These are phyloP conservation scores for Ariopsis seemanni DNA, from an alignment of 2,113 vertebrate genomes.

Conservation along the genomic window DNA sequence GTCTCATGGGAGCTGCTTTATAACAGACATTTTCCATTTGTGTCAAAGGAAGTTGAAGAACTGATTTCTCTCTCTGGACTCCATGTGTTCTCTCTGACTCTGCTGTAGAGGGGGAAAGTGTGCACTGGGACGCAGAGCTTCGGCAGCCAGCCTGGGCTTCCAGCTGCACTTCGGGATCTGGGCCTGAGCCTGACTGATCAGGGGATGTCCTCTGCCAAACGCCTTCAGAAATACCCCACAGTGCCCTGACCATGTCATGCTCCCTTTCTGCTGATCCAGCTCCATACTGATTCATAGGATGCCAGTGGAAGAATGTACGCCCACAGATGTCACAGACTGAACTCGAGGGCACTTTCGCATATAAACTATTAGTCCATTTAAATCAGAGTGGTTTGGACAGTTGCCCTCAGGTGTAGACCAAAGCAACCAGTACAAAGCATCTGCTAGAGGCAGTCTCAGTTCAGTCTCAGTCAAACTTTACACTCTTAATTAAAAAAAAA, in stretches of 20 bases:
- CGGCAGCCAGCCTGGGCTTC: constrained; percentile 27
- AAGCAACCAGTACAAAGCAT: not conserved
- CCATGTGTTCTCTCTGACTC: constrained; percentile 46
- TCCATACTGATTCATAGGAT: not conserved
- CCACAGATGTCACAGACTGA: not conserved
- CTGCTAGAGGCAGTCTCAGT: not conserved
- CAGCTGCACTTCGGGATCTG: constrained; percentile 41
- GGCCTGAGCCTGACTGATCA: constrained; percentile 29
- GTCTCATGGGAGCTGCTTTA: constrained; percentile 43
- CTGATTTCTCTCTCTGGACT: constrained; percentile 49
- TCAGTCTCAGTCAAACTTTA: not conserved
- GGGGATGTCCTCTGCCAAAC: constrained; percentile 10
- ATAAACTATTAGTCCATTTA: not conserved
- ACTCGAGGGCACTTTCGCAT: not conserved
- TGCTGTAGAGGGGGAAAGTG: constrained; percentile 23
- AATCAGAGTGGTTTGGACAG: not conserved
- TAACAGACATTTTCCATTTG: constrained; percentile 51
- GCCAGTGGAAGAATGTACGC: not conserved
- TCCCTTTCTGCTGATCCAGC: not conserved
- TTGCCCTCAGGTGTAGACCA: not conserved
- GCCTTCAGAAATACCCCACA: constrained; percentile 7
- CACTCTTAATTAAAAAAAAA: not conserved
- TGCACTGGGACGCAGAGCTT: constrained; percentile 26
- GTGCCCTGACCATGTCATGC: not conserved
- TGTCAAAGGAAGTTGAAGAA: constrained; percentile 45